Evolutionary conservation across 2,113 vertebrate genomes (phyloP).

Genomic region (Rafetus swinhoei): DNA sequence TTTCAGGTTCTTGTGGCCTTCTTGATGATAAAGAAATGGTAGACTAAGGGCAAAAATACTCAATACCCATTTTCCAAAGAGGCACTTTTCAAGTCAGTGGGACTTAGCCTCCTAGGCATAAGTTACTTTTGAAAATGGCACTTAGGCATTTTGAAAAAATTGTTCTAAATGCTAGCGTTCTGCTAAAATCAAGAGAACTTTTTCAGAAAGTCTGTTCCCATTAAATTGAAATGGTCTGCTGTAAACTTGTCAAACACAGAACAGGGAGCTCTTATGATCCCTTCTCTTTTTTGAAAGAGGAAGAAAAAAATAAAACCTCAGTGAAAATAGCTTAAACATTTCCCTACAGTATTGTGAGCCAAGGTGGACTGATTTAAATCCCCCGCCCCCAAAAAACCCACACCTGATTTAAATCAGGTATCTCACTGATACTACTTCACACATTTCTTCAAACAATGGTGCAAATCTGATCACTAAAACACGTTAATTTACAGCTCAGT

Average conservation of each 20-base stretch:
- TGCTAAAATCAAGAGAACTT: not conserved
- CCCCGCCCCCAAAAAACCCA: no score
- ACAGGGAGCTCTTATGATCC: not conserved
- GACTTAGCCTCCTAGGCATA: not conserved
- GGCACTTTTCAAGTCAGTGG: not conserved
- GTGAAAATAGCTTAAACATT: not conserved
- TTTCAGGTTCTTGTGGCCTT: not conserved
- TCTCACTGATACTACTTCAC: no score
- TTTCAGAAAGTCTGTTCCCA: constrained; percentile 13
- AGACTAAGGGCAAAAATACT: not conserved
- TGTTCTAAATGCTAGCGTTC: not conserved
- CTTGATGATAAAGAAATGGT: not conserved
- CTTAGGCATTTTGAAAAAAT: not conserved
- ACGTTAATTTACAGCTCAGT: no score
- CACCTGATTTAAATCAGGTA: no score
- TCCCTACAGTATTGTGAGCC: not conserved
- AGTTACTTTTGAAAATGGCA: not conserved
- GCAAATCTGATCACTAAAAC: no score
- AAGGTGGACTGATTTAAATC: no score
- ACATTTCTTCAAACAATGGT: no score
- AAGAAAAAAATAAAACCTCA: not conserved
- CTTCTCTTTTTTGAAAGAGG: not conserved
- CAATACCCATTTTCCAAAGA: not conserved
- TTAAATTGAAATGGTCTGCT: not conserved
- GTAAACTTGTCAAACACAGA: not conserved